Base-by-base conservation (phyloP, 37 sponge, comb jelly and placozoan species). In the Lycopodina hypogea region DNA sequence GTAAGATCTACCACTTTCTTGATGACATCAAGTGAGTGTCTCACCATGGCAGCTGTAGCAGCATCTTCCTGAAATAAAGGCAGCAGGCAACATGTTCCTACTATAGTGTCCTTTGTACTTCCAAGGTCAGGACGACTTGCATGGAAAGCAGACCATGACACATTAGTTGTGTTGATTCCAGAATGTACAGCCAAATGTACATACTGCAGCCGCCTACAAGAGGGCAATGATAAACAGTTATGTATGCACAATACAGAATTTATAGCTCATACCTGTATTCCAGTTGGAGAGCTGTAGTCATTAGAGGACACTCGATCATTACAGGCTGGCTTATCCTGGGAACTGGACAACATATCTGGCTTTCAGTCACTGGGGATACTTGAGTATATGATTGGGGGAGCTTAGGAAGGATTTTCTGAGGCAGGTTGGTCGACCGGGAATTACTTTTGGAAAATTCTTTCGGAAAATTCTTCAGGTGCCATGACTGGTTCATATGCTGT, bases 41-140 rank as follows among this genome's bases (percentile, higher is more conserved):
- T 52, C 53, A 52, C 64, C 64, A 62, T 62, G 17, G 64, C 64
- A 62, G 26, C 64, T 28, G 64, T 62, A 62, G 64, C 64, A 23
- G 64, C 64, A 62, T 19, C 64, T 28, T 62, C 64, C 19, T 26
- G 64, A 62, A 52, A 52, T 52, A 52, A 52, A 52, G 53, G 53
- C 53, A 52, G 53, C 53, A 52, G 53, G 15, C 53, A 52, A 52
- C 53, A 52, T 52, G 53, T n/a, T n/a, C n/a, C n/a, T n/a, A n/a
- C n/a, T n/a, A n/a, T n/a, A n/a, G n/a, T n/a, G n/a, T n/a, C n/a
- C n/a, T n/a, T n/a, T n/a, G n/a, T n/a, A n/a, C n/a, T n/a, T n/a
- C n/a, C n/a, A n/a, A n/a, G n/a, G n/a, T n/a, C n/a, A n/a, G n/a
- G n/a, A n/a, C n/a, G n/a, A n/a, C n/a, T n/a, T n/a, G n/a, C n/a